Conservation (phyloP, 2,113 vertebrate species). For the Platichthys flesus region DNA sequence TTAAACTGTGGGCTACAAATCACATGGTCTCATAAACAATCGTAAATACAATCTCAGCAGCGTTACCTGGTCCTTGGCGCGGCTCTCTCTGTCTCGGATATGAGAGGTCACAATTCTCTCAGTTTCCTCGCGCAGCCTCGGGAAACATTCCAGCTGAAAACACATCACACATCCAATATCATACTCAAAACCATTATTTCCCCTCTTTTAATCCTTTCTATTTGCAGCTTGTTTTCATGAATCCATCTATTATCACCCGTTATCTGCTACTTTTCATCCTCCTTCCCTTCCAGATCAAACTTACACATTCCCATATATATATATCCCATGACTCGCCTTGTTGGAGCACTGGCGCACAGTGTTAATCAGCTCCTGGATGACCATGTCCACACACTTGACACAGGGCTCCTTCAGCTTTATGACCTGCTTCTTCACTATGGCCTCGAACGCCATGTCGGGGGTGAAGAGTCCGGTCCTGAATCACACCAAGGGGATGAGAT, state of each 20-base stretch:
- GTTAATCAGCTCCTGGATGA: conserved; percentile 95
- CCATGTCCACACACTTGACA: conserved; percentile 95
- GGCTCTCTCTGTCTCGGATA: conserved; percentile 92
- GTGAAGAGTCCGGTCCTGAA: conserved; percentile 96
- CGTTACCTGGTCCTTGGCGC: conserved; percentile 93
- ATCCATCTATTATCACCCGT: neutral
- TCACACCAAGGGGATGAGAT: conserved; percentile 11
- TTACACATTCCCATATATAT: too few species aligned
- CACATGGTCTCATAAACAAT: too few species aligned
- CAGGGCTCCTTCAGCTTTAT: conserved; percentile 96
- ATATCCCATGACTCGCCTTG: conserved; percentile 82
- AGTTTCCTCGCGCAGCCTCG: conserved; percentile 91
- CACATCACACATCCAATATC: conserved; percentile 11
- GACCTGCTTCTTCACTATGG: conserved; percentile 97
- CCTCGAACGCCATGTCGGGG: conserved; percentile 96
- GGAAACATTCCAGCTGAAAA: conserved; percentile 90
- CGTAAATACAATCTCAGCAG: neutral
- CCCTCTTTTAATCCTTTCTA: neutral
- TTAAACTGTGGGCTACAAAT: too few species aligned
- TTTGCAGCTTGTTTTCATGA: neutral
- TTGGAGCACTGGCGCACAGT: conserved; percentile 94
- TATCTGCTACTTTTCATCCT: neutral
- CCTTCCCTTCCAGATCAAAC: neutral
- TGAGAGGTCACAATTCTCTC: conserved; percentile 92
- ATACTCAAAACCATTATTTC: neutral